Base-by-base conservation (phyloP, 2,797 vertebrate species). In the Thaleichthys pacificus region DNA sequence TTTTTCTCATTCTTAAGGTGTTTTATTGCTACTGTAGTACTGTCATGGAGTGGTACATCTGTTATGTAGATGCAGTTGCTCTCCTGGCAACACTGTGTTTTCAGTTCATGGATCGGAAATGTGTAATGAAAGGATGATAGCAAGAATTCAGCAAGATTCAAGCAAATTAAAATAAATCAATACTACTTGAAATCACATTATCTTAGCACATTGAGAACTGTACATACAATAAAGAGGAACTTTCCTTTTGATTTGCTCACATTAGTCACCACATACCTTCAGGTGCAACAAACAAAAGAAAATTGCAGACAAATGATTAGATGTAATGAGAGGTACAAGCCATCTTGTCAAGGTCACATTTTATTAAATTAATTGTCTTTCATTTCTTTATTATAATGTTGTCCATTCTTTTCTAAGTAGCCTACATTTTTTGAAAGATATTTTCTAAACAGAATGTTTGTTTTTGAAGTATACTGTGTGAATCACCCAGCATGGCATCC, bases 11-110 rank as follows among this genome's bases (percentile, higher is more conserved):
- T 35, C 32, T 35, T 1, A 35, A 35, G 32, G 32, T 35, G 32
- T 35, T 35, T 35, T 6, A 35, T 6, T 8, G 32, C 32, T 35
- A 35, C 32, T 35, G 7, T 35, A 35, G 6, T 35, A 35, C 32
- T 35, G 32, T 35, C 32, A 35, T 35, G 32, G 32, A 35, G 32
- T 35, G 32, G 2, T 35, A 35, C 32, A 35, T 6, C 1, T 35
- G 32, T 8, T 35, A 8, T 35, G 32, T 35, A 35, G 32, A 35
- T 66, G 38, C 47, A 62, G 24, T 56, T 26, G 64, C 35, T 57
- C 30, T 71, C 19, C 68, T 77, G 68, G 72, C 38, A 66, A 21
- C n/a, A 49, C 21, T 17, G 68, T 74, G 51, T 22, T 38, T 26
- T 54, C 66, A 66, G 58, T 66, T 7, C 28, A 21, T 64, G 17